These are phyloP conservation scores for Brevimyrus niger DNA, from an alignment of 2,113 vertebrate genomes.

Conservation along the genomic window DNA sequence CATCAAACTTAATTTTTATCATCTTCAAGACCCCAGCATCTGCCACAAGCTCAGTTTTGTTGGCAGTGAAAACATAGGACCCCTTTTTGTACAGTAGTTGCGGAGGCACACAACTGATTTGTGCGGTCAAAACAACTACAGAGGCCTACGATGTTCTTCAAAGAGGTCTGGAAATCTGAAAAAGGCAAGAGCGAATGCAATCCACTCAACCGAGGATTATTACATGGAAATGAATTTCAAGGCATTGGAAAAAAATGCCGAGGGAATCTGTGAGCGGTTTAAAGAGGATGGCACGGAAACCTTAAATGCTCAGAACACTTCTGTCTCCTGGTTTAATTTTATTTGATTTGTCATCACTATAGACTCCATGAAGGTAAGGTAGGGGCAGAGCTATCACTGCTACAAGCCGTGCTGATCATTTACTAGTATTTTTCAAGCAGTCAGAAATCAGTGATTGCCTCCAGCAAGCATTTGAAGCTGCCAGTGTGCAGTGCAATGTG, in stretches of 20 bases:
- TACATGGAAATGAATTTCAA: neutral
- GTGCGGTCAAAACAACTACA: neutral
- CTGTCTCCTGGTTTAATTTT: neutral
- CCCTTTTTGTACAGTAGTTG: neutral
- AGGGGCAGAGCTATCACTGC: neutral
- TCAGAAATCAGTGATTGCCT: neutral
- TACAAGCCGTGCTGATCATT: neutral
- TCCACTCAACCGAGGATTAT: neutral
- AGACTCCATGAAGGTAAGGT: neutral
- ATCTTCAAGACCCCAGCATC: neutral
- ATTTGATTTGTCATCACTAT: neutral
- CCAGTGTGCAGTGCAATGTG: neutral
- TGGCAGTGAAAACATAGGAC: neutral
- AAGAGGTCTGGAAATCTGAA: neutral
- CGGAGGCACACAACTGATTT: neutral
- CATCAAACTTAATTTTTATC: neutral
- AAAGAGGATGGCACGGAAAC: neutral
- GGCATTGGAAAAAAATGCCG: neutral
- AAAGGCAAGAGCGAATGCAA: neutral
- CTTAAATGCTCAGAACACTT: neutral
- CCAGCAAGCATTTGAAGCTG: neutral
- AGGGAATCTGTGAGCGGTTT: neutral
- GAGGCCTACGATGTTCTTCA: neutral
- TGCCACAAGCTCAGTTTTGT: neutral
- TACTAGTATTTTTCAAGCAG: neutral